These are phyloP conservation scores for Lithobates sylvaticus DNA, from an alignment of 2,797 vertebrate species.

Conservation along the genomic window DNA sequence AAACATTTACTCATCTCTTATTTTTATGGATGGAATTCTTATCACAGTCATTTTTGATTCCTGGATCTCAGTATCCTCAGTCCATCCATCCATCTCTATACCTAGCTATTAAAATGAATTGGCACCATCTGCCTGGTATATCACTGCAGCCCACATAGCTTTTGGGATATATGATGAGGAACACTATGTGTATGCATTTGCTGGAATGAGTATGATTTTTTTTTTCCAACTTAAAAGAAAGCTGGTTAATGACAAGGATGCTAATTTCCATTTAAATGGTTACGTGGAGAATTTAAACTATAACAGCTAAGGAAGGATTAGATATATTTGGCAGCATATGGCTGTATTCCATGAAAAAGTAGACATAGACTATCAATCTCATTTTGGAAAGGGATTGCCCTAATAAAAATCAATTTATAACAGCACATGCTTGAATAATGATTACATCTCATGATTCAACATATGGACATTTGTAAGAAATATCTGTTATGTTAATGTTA, in stretches of 20 bases:
- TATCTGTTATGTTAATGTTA: not conserved
- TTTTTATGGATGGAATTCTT: constrained; percentile 58
- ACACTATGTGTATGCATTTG: constrained; percentile 29
- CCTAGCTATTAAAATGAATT: constrained; percentile 59
- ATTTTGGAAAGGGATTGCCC: constrained; percentile 20
- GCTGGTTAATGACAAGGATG: constrained; percentile 55
- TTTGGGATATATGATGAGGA: constrained; percentile 50
- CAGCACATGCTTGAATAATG: constrained; percentile 27
- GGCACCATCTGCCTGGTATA: constrained; percentile 56
- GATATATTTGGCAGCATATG: constrained; percentile 49
- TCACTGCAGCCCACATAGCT: constrained; percentile 40
- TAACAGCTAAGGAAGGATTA: constrained; percentile 33
- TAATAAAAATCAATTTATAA: constrained; percentile 48
- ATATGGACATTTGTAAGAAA: constrained; percentile 35
- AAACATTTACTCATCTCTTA: constrained; percentile 51
- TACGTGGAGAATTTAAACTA: constrained; percentile 49
- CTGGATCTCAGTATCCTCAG: constrained; percentile 58
- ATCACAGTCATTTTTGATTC: constrained; percentile 51
- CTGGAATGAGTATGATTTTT: constrained; percentile 33
- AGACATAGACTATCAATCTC: constrained; percentile 40
- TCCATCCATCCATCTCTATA: constrained; percentile 59
- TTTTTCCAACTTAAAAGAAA: constrained; percentile 53
- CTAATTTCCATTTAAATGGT: constrained; percentile 61
- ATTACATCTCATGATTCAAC: constrained; percentile 25
- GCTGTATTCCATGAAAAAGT: constrained; percentile 47